A percentile compares a stretch with the other conserved stretches of the same genome.
phyloP scores from a whole-genome alignment of 1,140 invertebrate species.

The Leptinotarsa texana region DNA sequence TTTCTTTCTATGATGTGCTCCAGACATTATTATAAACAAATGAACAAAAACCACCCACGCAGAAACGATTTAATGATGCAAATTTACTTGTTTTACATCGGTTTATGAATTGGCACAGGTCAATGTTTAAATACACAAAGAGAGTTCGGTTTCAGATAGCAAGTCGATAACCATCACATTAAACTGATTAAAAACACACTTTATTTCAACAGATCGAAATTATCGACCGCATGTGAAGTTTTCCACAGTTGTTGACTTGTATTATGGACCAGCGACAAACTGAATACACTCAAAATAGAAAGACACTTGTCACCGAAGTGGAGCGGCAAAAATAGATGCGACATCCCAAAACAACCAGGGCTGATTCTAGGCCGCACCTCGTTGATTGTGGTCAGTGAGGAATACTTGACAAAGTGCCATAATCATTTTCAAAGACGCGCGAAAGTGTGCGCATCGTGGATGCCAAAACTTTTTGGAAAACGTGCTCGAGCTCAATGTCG shows the following conservation, averaged over 20 bases:
- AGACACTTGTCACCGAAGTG: constrained; percentile 30
- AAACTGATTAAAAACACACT: neutral
- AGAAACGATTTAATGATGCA: neutral
- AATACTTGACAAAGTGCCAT: constrained; percentile 49
- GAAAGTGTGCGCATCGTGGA: constrained; percentile 53
- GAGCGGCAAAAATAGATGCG: constrained; percentile 37
- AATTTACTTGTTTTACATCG: constrained; percentile 3
- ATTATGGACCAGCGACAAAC: constrained; percentile 12
- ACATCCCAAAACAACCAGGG: neutral
- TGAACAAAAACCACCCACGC: neutral
- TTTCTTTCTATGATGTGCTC: constrained; percentile 42
- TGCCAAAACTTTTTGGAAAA: constrained; percentile 28
- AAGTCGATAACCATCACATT: neutral
- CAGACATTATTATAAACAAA: constrained; percentile 29
- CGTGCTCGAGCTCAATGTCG: neutral
- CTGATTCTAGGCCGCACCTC: constrained; percentile 14
- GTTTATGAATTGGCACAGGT: neutral
- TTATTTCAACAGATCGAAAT: constrained; percentile 8
- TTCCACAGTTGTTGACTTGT: constrained; percentile 5
- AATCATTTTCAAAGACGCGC: constrained; percentile 45
- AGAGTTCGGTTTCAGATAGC: neutral
- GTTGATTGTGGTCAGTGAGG: constrained; percentile 23
- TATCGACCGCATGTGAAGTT: neutral
- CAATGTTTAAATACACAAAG: neutral
- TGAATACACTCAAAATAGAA: constrained; percentile 41